phyloP scores from a whole-genome alignment of 2,797 vertebrate genomes.

The Poeciliopsis paucimaculata region DNA sequence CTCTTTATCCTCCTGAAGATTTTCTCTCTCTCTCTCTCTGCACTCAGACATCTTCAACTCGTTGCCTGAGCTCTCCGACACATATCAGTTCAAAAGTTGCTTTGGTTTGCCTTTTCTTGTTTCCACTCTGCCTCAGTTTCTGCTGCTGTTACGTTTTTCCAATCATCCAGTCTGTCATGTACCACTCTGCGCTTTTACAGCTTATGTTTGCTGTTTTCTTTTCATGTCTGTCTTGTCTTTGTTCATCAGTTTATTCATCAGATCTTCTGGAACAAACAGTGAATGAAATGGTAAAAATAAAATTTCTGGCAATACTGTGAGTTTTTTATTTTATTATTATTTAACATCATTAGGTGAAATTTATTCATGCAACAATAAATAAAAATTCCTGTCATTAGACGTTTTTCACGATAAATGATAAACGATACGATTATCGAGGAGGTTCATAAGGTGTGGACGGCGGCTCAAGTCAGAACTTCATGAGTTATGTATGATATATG shows the following conservation, averaged over 20 bases:
- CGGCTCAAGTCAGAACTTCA: neutral
- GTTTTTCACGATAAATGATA: too few relatives aligned
- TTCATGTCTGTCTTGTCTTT: neutral
- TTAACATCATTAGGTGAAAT: too few relatives aligned
- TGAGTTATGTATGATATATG: neutral
- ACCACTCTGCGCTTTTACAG: constrained; percentile 8
- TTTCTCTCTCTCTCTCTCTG: neutral
- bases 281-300: too few relatives aligned
- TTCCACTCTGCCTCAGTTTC: constrained; percentile 14
- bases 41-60: constrained; percentile 27
- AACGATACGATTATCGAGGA: too few relatives aligned
- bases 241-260: neutral
- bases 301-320: too few relatives aligned
- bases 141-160: constrained; percentile 25
- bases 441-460: neutral
- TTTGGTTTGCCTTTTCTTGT: constrained; percentile 19
- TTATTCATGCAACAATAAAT: too few relatives aligned
- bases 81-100: constrained; percentile 25
- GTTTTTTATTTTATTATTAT: too few relatives aligned
- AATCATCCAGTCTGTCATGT: constrained; percentile 3
- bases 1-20: neutral
- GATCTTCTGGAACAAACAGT: too few relatives aligned
- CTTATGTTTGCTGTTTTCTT: neutral
- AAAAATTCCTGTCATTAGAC: too few relatives aligned
- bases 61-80: constrained; percentile 31